phyloP scores from a whole-genome alignment of 1,140 invertebrate genomes.

The Diabrotica undecimpunctata region DNA sequence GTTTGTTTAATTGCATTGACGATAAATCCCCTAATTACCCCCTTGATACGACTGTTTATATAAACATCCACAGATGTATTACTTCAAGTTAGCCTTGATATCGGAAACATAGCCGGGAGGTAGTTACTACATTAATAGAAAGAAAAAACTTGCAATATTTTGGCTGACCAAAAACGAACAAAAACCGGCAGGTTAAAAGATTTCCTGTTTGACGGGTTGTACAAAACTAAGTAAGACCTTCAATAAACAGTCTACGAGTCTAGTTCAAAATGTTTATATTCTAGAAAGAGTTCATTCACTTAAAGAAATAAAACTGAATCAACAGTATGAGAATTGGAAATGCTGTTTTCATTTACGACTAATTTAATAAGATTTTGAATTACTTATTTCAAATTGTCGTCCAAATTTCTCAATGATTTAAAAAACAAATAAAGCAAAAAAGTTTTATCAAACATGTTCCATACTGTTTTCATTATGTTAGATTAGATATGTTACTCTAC shows the following conservation, averaged over 20 bases:
- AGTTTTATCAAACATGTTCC: too few species aligned
- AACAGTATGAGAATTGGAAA: too few species aligned
- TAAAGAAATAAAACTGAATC: background rate
- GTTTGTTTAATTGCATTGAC: too few species aligned
- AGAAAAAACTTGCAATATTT: slow-evolving; percentile 24
- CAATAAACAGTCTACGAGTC: background rate
- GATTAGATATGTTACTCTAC: too few species aligned
- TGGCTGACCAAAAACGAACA: slow-evolving; percentile 20
- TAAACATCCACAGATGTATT: slow-evolving; percentile 7
- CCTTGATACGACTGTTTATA: slow-evolving; percentile 4
- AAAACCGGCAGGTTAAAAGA: slow-evolving; percentile 15
- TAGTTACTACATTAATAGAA: slow-evolving; percentile 13
- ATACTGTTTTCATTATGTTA: too few species aligned
- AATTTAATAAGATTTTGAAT: too few species aligned
- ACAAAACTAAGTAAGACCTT: background rate
- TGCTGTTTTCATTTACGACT: too few species aligned
- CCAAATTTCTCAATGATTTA: too few species aligned
- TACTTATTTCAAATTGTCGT: too few species aligned
- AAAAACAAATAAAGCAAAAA: too few species aligned
- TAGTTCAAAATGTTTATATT: background rate
- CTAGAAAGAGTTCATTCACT: background rate
- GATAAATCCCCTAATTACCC: background rate
- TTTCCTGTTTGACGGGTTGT: slow-evolving; percentile 25
- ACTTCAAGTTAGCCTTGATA: slow-evolving; percentile 15
- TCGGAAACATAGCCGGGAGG: slow-evolving; percentile 6